A percentile compares a stretch with the other conserved stretches of the same genome.
phyloP scores from a whole-genome alignment of 2,797 vertebrate genomes.

The Anableps anableps region DNA sequence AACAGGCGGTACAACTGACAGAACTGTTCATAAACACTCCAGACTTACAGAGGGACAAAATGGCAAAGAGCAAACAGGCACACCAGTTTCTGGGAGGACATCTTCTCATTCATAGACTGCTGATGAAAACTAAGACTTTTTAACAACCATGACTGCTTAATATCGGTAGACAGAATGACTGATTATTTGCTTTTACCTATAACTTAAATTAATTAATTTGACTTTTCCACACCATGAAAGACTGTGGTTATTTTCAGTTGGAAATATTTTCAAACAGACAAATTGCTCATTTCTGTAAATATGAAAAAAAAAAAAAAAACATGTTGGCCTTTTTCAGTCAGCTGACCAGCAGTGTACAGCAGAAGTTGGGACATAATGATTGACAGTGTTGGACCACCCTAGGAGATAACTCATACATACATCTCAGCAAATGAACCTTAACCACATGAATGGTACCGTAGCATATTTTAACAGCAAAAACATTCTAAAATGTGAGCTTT shows the following conservation, averaged over 20 bases:
- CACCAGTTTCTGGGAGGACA: neutral
- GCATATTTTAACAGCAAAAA: neutral
- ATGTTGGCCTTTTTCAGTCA: neutral
- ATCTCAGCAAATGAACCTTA: neutral
- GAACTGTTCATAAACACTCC: neutral
- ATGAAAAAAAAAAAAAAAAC: neutral
- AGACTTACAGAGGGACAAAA: constrained; percentile 4
- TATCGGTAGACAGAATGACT: neutral
- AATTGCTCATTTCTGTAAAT: neutral
- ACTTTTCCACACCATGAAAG: neutral
- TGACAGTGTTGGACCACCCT: neutral
- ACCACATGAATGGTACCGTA: neutral
- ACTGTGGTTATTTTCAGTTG: neutral
- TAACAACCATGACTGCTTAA: neutral
- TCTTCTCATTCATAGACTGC: too few species aligned
- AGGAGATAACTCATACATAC: neutral
- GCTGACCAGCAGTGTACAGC: neutral
- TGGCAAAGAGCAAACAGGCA: neutral
- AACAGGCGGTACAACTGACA: constrained; percentile 23
- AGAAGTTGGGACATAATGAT: neutral
- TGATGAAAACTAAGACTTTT: neutral
- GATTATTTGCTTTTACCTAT: neutral
- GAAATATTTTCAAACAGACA: neutral
- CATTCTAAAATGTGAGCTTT: too few species aligned
- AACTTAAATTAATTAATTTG: neutral